A percentile compares a stretch with the other conserved stretches of the same genome.
Evolutionary conservation across 2,797 vertebrate genomes (phyloP).

Genomic region (Lepilemur ruficaudatus): DNA sequence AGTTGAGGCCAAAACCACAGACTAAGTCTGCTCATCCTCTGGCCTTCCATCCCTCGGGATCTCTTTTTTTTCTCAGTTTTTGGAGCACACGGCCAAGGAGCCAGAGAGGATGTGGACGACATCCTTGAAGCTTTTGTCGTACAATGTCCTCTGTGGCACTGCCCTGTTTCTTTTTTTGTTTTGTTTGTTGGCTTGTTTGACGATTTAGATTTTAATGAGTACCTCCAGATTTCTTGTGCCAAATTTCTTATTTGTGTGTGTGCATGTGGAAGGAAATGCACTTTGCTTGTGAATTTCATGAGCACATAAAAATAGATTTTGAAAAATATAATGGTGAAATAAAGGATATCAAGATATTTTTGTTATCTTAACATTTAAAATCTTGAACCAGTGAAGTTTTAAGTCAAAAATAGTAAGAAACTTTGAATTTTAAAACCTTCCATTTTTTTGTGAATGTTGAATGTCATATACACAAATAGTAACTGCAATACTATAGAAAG

Average conservation of each 20-base stretch:
- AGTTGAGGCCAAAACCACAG: not conserved
- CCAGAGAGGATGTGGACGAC: not conserved
- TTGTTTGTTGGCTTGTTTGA: not conserved
- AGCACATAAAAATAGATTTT: slow-evolving; percentile 16
- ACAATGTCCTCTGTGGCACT: not conserved
- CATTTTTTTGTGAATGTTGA: not conserved
- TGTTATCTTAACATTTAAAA: slow-evolving; percentile 16
- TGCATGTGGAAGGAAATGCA: not conserved
- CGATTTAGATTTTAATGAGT: not conserved
- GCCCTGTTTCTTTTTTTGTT: not conserved
- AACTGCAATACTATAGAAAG: slow-evolving; percentile 8
- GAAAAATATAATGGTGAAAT: slow-evolving; percentile 8
- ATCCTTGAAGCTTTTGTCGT: not conserved
- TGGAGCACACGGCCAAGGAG: not conserved
- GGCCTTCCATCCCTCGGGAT: not conserved
- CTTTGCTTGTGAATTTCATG: slow-evolving; percentile 18
- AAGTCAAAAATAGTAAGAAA: not conserved
- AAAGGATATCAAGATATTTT: slow-evolving; percentile 31
- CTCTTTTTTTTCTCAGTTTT: not conserved
- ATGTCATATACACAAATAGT: not conserved
- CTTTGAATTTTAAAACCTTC: slow-evolving; percentile 33
- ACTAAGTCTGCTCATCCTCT: not conserved
- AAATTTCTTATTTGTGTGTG: not conserved
- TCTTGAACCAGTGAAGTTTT: not conserved
- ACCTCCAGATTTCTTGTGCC: not conserved